Conservation (phyloP, 2,888 invertebrate species). For the Amphipyra tragopoginis region DNA sequence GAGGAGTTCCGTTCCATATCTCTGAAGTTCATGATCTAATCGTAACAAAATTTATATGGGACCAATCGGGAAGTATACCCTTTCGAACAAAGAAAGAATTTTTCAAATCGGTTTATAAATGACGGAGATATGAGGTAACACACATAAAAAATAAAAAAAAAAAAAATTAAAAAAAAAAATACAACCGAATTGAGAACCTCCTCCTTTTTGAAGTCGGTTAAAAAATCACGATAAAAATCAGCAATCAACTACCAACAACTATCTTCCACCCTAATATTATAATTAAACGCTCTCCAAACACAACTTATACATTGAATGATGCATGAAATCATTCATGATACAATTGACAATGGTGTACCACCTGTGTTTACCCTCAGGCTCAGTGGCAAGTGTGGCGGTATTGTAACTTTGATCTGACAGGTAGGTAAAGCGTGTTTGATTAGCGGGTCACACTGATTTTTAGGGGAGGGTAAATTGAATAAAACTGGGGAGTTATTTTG, state of each 20-base stretch:
- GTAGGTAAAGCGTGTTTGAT: slow-evolving; percentile 64
- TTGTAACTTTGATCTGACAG: slow-evolving; percentile 60
- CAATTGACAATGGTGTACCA: slow-evolving; percentile 57
- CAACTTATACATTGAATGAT: slow-evolving; percentile 7
- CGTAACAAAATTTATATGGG: too few species aligned
- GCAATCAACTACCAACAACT: slow-evolving; percentile 11
- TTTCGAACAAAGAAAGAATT: too few species aligned
- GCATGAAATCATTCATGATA: slow-evolving; percentile 12
- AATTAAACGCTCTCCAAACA: slow-evolving; percentile 47
- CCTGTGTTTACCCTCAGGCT: slow-evolving; percentile 84
- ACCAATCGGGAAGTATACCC: too few species aligned
- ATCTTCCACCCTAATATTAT: slow-evolving; percentile 21
- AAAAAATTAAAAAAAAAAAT: too few species aligned
- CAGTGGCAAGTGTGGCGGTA: slow-evolving; percentile 68
- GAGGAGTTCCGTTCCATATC: too few species aligned
- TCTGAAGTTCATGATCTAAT: too few species aligned
- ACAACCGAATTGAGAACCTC: too few species aligned
- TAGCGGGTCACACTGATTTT: slow-evolving; percentile 26
- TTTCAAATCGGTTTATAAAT: too few species aligned
- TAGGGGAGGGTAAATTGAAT: slow-evolving; percentile 29
- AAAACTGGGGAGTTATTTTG: slow-evolving; percentile 11
- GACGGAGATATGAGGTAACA: too few species aligned
- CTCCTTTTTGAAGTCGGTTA: too few species aligned
- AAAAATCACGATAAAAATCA: slow-evolving; percentile 52
- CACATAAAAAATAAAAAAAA: too few species aligned